These are phyloP conservation scores for Pogonophryne albipinna DNA, from an alignment of 2,797 vertebrate genomes.

Conservation along the genomic window DNA sequence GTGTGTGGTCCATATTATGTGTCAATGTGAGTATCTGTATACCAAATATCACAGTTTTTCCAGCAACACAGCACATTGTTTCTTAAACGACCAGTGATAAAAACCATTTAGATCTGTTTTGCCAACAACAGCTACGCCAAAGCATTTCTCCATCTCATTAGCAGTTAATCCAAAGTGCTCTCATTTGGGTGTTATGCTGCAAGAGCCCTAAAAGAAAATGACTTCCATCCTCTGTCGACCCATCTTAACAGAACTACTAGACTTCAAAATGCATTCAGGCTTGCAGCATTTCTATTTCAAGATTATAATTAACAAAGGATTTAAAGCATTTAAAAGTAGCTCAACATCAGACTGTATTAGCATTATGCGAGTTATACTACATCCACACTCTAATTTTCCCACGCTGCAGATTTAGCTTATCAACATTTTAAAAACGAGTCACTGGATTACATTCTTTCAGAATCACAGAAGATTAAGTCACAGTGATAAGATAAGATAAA, in stretches of 20 bases:
- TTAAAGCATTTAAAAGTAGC: background rate
- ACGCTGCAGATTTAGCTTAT: background rate
- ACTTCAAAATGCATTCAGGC: constrained; percentile 5
- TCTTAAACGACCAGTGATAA: constrained; percentile 9
- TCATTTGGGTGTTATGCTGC: constrained; percentile 29
- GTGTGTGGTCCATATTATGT: constrained; percentile 18
- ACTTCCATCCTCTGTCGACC: constrained; percentile 30
- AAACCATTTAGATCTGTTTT: constrained; percentile 34
- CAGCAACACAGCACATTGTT: background rate
- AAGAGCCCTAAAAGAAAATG: constrained; percentile 54
- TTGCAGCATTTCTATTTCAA: constrained; percentile 12
- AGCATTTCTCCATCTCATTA: constrained; percentile 40
- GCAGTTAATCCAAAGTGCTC: constrained; percentile 57
- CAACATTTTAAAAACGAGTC: background rate
- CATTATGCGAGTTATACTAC: background rate
- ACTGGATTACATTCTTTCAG: background rate
- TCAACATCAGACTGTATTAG: background rate
- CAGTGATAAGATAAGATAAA: constrained; percentile 2
- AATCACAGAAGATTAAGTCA: constrained; percentile 17
- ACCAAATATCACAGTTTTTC: constrained; percentile 1
- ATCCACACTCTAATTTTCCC: background rate
- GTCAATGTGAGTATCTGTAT: constrained; percentile 1
- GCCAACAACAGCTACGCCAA: constrained; percentile 36
- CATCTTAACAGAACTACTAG: constrained; percentile 21
- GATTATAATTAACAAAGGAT: background rate